These are phyloP conservation scores for Nyctibius grandis DNA, from an alignment of 2,797 vertebrate species.

Conservation along the genomic window DNA sequence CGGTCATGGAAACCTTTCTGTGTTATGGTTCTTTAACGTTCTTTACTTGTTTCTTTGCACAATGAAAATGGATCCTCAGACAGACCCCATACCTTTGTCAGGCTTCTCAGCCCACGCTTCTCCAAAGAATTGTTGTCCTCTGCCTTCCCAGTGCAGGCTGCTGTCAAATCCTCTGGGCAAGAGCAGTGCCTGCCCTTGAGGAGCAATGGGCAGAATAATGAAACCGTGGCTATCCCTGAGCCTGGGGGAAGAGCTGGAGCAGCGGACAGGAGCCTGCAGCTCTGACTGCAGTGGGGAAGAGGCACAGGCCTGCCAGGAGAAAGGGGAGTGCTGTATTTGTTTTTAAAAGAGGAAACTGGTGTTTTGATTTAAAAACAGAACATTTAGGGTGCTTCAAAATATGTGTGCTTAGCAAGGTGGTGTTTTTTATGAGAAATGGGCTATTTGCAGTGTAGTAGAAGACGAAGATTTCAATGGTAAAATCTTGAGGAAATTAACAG, in stretches of 20 bases:
- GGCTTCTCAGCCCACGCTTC: not conserved
- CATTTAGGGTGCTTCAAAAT: not conserved
- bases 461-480: not conserved
- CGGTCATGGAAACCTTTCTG: not conserved
- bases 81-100: not conserved
- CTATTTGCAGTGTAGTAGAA: not conserved
- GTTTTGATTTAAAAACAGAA: not conserved
- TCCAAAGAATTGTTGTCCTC: not conserved
- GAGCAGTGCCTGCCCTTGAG: not conserved
- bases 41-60: not conserved
- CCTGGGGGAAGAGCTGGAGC: not conserved
- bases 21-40: not conserved
- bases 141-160: not conserved
- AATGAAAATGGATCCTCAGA: not conserved
- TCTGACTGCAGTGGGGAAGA: not conserved
- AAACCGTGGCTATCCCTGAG: not conserved
- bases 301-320: not conserved
- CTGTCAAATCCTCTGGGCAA: not conserved
- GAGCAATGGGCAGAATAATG: not conserved
- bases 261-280: not conserved
- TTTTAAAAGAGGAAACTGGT: not conserved
- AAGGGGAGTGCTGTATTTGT: not conserved
- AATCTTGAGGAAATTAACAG: not conserved
- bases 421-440: not conserved
- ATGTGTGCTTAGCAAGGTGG: not conserved